A percentile compares a stretch with the other conserved stretches of the same genome.
These are phyloP conservation scores for Poecilia latipinna DNA, from an alignment of 2,113 vertebrate genomes.

Conservation along the genomic window DNA sequence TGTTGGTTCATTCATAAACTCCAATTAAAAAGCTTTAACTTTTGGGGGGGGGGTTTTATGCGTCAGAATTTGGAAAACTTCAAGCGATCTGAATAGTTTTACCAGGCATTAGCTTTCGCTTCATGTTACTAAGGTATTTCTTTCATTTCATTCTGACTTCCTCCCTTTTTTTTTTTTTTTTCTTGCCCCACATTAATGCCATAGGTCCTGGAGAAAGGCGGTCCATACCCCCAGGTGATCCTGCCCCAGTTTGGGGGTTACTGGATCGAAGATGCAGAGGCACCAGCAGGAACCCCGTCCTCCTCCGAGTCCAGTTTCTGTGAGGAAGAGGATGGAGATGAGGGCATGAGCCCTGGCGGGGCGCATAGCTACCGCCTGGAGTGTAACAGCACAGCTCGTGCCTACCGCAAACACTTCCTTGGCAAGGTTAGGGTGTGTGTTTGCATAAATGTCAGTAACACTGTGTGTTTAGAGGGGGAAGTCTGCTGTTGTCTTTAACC, in stretches of 20 bases:
- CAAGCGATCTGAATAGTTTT: too few relatives aligned
- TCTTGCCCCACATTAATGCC: neutral
- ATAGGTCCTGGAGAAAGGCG: conserved; percentile 90
- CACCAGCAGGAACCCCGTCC: conserved; percentile 75
- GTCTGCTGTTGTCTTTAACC: conserved; percentile 5
- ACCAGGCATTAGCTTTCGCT: too few relatives aligned
- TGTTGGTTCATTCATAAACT: too few relatives aligned
- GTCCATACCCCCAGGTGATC: conserved; percentile 94
- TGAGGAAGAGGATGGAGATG: conserved; percentile 88
- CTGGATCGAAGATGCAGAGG: conserved; percentile 97
- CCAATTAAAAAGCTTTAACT: too few relatives aligned
- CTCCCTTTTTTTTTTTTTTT: neutral
- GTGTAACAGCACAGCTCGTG: conserved; percentile 89
- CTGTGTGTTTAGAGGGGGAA: neutral
- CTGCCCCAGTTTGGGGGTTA: conserved; percentile 97
- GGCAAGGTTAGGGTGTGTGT: conserved; percentile 85
- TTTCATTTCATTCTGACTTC: neutral
- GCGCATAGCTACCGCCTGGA: conserved; percentile 86
- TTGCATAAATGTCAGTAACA: neutral
- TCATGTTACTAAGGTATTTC: neutral
- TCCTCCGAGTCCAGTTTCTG: conserved; percentile 85
- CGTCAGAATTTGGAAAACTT: too few relatives aligned
- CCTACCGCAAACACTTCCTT: conserved; percentile 95
- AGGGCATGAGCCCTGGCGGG: conserved; percentile 78
- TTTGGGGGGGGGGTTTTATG: too few relatives aligned